phyloP scores from a whole-genome alignment of 2,888 invertebrate species.

The Diaperis boleti region DNA sequence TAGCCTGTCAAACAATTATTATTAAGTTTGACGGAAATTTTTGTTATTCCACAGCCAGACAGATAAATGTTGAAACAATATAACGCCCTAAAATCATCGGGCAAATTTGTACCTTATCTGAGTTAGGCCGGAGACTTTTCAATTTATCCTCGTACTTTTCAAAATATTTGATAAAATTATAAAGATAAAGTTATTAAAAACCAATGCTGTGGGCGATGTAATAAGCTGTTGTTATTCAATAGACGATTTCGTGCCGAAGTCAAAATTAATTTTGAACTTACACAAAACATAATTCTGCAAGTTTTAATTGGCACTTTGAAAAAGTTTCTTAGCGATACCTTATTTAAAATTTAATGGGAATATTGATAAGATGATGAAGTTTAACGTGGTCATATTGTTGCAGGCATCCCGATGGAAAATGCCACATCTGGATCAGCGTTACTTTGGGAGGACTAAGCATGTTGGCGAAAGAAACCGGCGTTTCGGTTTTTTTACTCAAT shows the following conservation, averaged over 20 bases:
- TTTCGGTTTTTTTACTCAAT: conserved; percentile 84
- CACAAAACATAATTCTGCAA: conserved; percentile 30
- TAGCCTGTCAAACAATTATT: too few species aligned
- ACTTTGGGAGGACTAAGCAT: conserved; percentile 81
- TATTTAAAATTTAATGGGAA: conserved; percentile 30
- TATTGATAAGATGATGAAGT: conserved; percentile 18
- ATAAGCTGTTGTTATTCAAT: neutral
- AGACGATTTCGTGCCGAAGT: neutral
- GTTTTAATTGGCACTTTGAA: conserved; percentile 38
- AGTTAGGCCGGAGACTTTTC: too few species aligned
- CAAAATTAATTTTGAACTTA: conserved; percentile 36
- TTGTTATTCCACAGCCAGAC: too few species aligned
- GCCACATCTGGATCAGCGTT: conserved; percentile 77
- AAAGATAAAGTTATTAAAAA: too few species aligned
- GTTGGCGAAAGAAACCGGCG: conserved; percentile 89
- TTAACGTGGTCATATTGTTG: conserved; percentile 43
- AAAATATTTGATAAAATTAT: too few species aligned
- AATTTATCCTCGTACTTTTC: too few species aligned
- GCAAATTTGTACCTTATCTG: neutral
- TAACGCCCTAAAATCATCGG: neutral
- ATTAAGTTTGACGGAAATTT: too few species aligned
- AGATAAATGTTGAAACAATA: too few species aligned
- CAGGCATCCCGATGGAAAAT: conserved; percentile 64
- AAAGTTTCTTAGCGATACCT: conserved; percentile 8
- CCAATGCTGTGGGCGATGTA: too few species aligned